Percentiles rank a stretch among this genome's conserved stretches.
These are phyloP conservation scores for Platichthys stellatus DNA, from an alignment of 2,113 vertebrate species.

Conservation along the genomic window DNA sequence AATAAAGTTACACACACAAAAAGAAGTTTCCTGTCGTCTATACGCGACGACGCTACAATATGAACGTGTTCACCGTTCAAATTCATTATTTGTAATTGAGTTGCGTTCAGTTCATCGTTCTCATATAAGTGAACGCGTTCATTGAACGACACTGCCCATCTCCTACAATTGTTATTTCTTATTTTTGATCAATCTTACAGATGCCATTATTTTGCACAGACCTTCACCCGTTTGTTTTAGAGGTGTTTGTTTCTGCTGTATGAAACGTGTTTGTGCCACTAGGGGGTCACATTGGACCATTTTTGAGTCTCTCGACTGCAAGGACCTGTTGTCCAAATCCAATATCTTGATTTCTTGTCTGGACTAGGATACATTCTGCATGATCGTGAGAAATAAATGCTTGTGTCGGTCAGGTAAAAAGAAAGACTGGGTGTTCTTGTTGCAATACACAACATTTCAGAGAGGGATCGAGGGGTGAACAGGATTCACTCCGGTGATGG, in stretches of 20 bases:
- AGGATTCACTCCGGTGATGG: background rate
- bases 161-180: background rate
- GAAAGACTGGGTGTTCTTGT: background rate
- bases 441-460: background rate
- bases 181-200: background rate
- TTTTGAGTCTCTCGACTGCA: background rate
- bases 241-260: background rate
- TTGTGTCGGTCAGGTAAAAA: background rate
- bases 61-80: no score
- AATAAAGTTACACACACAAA: no score
- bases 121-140: no score
- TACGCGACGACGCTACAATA: no score
- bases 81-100: no score
- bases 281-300: slow-evolving; percentile 55
- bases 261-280: slow-evolving; percentile 30
- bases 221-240: no score
- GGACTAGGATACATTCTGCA: background rate
- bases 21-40: no score
- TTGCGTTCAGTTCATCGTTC: no score
- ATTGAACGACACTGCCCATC: background rate
- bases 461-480: background rate
- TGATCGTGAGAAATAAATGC: background rate
- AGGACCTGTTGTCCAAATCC: background rate
- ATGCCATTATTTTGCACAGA: no score
- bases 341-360: slow-evolving; percentile 11